These are phyloP conservation scores for Sarcophaga variegata DNA, from an alignment of 2,888 invertebrate genomes.

Conservation along the genomic window DNA sequence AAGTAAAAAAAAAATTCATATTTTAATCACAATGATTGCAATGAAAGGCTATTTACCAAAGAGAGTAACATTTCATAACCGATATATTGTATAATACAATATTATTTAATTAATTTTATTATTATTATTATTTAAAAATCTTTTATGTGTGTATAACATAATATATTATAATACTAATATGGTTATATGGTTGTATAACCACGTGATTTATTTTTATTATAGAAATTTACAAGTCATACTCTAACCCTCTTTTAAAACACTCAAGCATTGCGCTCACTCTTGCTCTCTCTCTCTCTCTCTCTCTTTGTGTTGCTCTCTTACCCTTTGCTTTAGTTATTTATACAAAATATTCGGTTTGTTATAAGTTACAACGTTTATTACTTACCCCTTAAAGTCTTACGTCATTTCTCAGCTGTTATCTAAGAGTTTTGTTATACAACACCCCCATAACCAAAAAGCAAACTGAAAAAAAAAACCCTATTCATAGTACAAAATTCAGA, in stretches of 20 bases:
- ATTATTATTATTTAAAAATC: too few relatives aligned
- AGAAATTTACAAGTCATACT: not conserved
- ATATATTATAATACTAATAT: not conserved
- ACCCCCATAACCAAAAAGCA: conserved; percentile 36
- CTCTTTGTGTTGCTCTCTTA: conserved; percentile 2
- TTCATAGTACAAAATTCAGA: not conserved
- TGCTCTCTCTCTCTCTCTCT: conserved; percentile 4
- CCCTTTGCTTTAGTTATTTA: conserved; percentile 6
- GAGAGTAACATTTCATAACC: too few relatives aligned
- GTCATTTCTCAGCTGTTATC: conserved; percentile 82
- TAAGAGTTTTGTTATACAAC: conserved; percentile 74
- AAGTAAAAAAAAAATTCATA: too few relatives aligned
- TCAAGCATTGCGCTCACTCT: not conserved
- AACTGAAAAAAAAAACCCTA: not conserved
- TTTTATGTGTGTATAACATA: not conserved
- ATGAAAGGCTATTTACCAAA: too few relatives aligned
- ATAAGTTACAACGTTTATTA: conserved; percentile 38
- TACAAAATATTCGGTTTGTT: not conserved
- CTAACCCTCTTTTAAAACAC: not conserved
- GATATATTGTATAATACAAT: too few relatives aligned
- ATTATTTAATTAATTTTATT: too few relatives aligned
- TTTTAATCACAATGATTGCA: too few relatives aligned
- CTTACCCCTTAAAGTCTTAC: conserved; percentile 77
- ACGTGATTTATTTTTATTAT: conserved; percentile 51
- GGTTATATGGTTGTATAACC: conserved; percentile 28